Conservation (phyloP, 1,140 invertebrate genomes). For the Gonatopus flavifemur region DNA sequence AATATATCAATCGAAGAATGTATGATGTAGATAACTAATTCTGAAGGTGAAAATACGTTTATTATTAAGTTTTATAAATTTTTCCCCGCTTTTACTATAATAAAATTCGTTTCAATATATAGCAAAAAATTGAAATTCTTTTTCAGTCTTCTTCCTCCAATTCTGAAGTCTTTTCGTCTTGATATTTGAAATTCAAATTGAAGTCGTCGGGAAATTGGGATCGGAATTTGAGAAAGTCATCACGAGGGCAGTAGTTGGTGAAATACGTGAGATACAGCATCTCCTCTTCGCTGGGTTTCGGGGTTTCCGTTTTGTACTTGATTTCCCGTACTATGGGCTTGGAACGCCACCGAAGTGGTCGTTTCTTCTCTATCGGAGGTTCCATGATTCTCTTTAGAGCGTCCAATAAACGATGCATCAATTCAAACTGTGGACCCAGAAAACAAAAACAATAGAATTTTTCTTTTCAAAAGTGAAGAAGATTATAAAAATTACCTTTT, state of each 20-base stretch:
- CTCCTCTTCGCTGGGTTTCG: slow-evolving; percentile 49
- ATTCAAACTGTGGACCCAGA: slow-evolving; percentile 33
- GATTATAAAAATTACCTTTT: slow-evolving; percentile 55
- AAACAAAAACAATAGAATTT: not conserved
- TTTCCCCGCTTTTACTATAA: too few relatives aligned
- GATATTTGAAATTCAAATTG: slow-evolving; percentile 29
- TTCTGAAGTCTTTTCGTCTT: too few relatives aligned
- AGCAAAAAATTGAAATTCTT: too few relatives aligned
- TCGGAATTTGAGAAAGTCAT: slow-evolving; percentile 35
- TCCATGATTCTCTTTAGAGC: slow-evolving; percentile 52
- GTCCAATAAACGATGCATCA: slow-evolving; percentile 40
- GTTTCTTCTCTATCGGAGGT: slow-evolving; percentile 46
- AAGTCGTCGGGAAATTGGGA: slow-evolving; percentile 31
- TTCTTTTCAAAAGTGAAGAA: not conserved
- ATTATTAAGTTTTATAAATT: too few relatives aligned
- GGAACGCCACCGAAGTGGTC: slow-evolving; percentile 36
- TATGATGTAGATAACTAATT: too few relatives aligned
- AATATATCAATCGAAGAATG: too few relatives aligned
- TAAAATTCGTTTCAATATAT: too few relatives aligned
- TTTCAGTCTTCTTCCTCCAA: too few relatives aligned
- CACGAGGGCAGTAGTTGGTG: slow-evolving; percentile 57
- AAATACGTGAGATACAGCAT: slow-evolving; percentile 51
- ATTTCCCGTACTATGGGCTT: slow-evolving; percentile 30
- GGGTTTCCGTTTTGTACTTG: slow-evolving; percentile 23
- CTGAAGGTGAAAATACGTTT: too few relatives aligned